phyloP scores from a whole-genome alignment of 2,797 vertebrate species.

The Sebastes matsubarae region DNA sequence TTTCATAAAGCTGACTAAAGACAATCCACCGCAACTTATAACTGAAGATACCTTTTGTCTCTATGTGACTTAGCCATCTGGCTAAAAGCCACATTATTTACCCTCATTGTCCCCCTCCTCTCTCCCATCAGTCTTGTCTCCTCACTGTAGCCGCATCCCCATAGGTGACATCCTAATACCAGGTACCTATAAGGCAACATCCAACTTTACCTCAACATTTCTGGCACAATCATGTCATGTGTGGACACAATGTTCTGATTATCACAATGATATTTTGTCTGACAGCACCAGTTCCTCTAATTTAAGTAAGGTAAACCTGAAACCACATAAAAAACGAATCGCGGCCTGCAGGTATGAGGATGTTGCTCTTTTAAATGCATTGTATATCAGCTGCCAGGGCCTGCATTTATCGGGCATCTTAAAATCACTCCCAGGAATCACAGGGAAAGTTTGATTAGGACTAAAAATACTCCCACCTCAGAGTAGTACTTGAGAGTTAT shows the following conservation, averaged over 20 bases:
- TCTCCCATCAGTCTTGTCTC: not conserved
- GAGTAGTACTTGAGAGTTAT: slow-evolving; percentile 67
- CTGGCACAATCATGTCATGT: not conserved
- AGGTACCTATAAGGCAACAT: not conserved
- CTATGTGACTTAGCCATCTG: not conserved
- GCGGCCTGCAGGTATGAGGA: not conserved
- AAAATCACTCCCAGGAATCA: slow-evolving; percentile 41
- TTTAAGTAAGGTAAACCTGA: not conserved
- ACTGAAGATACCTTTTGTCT: not conserved
- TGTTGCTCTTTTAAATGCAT: slow-evolving; percentile 5
- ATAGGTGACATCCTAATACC: slow-evolving; percentile 5
- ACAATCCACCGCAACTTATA: not conserved
- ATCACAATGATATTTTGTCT: not conserved
- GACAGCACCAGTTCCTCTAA: slow-evolving; percentile 3
- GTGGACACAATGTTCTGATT: slow-evolving; percentile 12
- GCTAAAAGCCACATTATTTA: not conserved
- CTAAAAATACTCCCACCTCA: slow-evolving; percentile 71
- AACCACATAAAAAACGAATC: not conserved
- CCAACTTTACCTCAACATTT: not conserved
- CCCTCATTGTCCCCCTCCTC: not conserved
- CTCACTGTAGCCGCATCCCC: not conserved
- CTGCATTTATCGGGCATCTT: slow-evolving; percentile 28
- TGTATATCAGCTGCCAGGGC: not conserved
- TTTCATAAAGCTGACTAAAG: not conserved
- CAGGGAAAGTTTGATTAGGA: slow-evolving; percentile 60